A percentile compares a stretch with the other conserved stretches of the same genome.
Evolutionary conservation across 2,888 invertebrate species (phyloP).

Genomic region (Machimus rusticus): DNA sequence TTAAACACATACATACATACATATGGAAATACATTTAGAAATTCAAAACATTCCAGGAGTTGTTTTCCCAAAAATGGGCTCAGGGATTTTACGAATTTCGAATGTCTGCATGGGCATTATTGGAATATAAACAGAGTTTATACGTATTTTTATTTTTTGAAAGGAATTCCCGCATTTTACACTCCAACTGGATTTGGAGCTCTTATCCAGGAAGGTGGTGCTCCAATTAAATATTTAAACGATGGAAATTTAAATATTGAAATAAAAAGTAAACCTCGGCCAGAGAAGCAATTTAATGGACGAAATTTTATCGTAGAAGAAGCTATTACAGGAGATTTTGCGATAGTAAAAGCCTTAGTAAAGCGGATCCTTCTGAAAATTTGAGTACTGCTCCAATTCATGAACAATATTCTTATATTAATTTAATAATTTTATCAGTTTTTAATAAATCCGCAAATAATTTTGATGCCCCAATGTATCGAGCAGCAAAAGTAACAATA

Average conservation of each 20-base stretch:
- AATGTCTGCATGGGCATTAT: no score
- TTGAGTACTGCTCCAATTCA: slow-evolving; percentile 64
- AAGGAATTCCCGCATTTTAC: slow-evolving; percentile 94
- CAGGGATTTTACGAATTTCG: no score
- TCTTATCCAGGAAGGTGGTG: slow-evolving; percentile 93
- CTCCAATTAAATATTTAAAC: slow-evolving; percentile 89
- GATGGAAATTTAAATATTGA: slow-evolving; percentile 72
- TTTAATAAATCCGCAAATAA: slow-evolving; percentile 91
- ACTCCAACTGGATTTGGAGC: slow-evolving; percentile 98
- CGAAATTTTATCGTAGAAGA: slow-evolving; percentile 92
- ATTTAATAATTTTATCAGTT: slow-evolving; percentile 53
- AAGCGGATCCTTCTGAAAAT: slow-evolving; percentile 94
- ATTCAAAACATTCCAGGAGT: no score
- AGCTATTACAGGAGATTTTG: slow-evolving; percentile 95
- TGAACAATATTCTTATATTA: not conserved
- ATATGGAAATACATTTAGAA: no score
- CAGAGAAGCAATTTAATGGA: slow-evolving; percentile 82
- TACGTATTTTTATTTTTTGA: no score
- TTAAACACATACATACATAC: no score
- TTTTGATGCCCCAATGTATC: slow-evolving; percentile 96
- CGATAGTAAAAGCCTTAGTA: slow-evolving; percentile 96
- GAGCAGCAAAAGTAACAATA: slow-evolving; percentile 87
- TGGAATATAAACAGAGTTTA: no score
- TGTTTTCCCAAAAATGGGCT: no score
- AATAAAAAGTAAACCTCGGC: slow-evolving; percentile 78